Base-by-base conservation (phyloP, 53 echinoderm and acorn worm species). In the Echinarachnius parma region DNA sequence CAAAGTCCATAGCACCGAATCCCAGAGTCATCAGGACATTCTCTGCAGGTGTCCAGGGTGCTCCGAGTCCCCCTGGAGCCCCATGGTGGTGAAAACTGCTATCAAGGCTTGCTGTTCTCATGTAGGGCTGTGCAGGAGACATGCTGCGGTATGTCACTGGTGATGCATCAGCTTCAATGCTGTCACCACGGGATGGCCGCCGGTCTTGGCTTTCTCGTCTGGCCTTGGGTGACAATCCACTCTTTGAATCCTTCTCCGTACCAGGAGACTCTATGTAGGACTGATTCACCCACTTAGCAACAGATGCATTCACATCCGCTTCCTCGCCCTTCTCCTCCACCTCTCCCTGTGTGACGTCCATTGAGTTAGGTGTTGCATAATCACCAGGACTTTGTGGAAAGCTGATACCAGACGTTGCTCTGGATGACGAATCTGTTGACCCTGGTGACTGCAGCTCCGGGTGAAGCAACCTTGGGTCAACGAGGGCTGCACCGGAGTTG, bases 251-350 rank as follows among this genome's bases (percentile, higher is more conserved):
- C 30, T 72, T 72, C 5, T 72, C 74, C 22, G 56, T 44, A 39
- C 39, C 42, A 13, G 74, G 74, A 5, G 74, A 28, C 39, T 72
- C 56, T 5, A 56, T 45, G 42, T 72, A 72, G 4, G 89, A 83
- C 58, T 92, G 87, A 48, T 81, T 87, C 5, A 92, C 92, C 92
- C 92, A 92, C 48, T 92, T 87, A 15, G 84, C 85, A 21, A 92
- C 84, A 32, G 78, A 84, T 23, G 92, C 72, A 44, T 82, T 81
- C 56, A 87, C 77, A 70, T 78, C 76, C 3, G 32, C 66, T 4
- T 52, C 61, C 20, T 61, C 54, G 26, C 75, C 62, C 20, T 70
- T 65, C 9, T 66, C 59, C 26, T 60, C 66, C 3, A 77, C 4
- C 18, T 68, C 68, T 65, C 65, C 65, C 32, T 35, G 59, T 39